Evolutionary conservation across 2,113 vertebrate genomes (phyloP).

Genomic region (Setophaga coronata): DNA sequence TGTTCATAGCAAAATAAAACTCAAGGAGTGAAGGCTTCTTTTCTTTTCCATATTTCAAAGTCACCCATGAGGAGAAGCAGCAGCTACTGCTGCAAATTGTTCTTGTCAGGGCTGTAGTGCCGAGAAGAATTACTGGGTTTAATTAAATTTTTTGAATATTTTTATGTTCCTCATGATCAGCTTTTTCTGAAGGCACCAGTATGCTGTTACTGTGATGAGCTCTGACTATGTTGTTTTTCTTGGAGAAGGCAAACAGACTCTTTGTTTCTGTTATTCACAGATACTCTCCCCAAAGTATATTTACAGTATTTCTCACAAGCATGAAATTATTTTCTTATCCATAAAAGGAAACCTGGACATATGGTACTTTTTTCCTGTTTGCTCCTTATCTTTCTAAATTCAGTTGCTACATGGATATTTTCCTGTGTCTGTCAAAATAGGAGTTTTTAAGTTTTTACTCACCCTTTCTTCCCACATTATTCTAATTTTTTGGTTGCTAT

Average conservation of each 20-base stretch:
- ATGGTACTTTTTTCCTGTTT: not conserved
- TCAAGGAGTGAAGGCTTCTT: not conserved
- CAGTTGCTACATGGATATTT: not conserved
- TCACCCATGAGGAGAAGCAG: not conserved
- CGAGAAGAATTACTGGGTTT: not conserved
- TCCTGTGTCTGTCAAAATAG: not conserved
- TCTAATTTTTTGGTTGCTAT: not conserved
- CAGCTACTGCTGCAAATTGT: not conserved
- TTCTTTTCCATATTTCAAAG: not conserved
- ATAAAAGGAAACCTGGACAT: not conserved
- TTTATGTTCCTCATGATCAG: rapidly evolving
- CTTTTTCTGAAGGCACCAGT: not conserved
- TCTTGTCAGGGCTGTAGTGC: not conserved
- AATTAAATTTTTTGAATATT: not conserved
- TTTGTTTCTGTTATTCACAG: not conserved
- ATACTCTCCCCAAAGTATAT: not conserved
- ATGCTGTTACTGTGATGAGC: not conserved
- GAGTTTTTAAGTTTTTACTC: not conserved
- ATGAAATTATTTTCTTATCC: not conserved
- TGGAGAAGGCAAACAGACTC: not conserved
- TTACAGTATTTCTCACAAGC: not conserved
- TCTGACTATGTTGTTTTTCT: not conserved
- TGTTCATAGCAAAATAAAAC: not conserved
- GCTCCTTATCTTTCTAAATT: not conserved
- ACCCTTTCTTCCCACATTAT: not conserved